Conservation (phyloP, 2,797 vertebrate genomes). For the Gallinago nigripennis region DNA sequence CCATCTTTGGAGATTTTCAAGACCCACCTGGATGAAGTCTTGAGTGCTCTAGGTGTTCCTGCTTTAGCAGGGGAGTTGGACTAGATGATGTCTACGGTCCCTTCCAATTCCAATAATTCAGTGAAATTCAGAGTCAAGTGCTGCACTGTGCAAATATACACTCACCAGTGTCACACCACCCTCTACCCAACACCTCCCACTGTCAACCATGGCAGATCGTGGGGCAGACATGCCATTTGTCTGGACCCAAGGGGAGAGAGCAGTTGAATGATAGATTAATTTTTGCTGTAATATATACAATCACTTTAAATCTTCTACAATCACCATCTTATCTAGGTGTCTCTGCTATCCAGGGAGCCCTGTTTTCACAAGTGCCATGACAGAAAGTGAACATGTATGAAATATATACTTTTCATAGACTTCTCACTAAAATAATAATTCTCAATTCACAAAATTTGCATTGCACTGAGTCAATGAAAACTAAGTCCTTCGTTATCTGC, state of each 20-base stretch:
- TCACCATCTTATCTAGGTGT: background rate
- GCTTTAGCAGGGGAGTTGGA: no score
- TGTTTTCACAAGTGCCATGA: background rate
- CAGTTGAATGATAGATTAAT: background rate
- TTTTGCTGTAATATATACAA: background rate
- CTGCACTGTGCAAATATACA: fast-evolving
- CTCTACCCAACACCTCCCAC: background rate
- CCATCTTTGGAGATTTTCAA: no score
- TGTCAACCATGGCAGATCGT: fast-evolving
- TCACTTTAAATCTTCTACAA: background rate
- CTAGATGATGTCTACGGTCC: no score
- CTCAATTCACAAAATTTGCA: background rate
- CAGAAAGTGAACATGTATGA: background rate
- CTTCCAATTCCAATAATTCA: no score
- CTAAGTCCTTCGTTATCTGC: background rate
- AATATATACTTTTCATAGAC: background rate
- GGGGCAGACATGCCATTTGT: fast-evolving
- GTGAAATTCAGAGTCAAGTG: background rate
- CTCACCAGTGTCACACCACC: fast-evolving
- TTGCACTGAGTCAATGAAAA: background rate
- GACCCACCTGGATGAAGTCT: no score
- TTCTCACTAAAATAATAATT: background rate
- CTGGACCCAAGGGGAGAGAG: background rate
- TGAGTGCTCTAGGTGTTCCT: no score
- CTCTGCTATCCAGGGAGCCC: background rate